These are phyloP conservation scores for Neosalanx taihuensis DNA, from an alignment of 2,797 vertebrate genomes.

Conservation along the genomic window DNA sequence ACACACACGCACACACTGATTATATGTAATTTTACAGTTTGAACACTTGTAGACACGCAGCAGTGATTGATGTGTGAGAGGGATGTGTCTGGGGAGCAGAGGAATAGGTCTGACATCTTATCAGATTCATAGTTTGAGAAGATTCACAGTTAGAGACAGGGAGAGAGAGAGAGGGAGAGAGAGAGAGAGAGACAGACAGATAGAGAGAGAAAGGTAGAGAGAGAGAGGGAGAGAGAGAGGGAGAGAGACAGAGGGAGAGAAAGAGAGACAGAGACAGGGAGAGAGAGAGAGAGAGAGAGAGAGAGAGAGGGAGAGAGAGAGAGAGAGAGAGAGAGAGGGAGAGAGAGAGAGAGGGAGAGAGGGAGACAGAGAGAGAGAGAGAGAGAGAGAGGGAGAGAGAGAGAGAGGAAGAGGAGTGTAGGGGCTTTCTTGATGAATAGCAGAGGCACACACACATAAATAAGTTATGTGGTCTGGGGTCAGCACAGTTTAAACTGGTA, in stretches of 20 bases:
- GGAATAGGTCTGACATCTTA: background rate
- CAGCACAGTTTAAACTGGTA: background rate
- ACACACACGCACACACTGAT: conserved; percentile 21
- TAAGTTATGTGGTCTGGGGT: background rate
- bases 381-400: background rate
- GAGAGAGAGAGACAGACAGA: background rate
- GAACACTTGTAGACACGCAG: background rate
- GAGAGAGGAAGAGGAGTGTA: background rate
- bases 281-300: background rate
- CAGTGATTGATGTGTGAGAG: background rate
- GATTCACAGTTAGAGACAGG: background rate
- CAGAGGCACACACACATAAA: background rate
- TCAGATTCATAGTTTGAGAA: background rate
- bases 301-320: background rate
- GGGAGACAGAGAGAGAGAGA: background rate
- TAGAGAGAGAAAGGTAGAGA: background rate
- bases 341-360: background rate
- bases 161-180: background rate
- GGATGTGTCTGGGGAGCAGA: background rate
- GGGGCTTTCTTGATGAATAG: background rate
- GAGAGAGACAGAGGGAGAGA: background rate
- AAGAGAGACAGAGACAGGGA: background rate
- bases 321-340: background rate
- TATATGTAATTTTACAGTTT: background rate
- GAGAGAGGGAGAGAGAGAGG: background rate